These are phyloP conservation scores for Carterocephalus palaemon DNA, from an alignment of 2,888 invertebrate species.

Conservation along the genomic window DNA sequence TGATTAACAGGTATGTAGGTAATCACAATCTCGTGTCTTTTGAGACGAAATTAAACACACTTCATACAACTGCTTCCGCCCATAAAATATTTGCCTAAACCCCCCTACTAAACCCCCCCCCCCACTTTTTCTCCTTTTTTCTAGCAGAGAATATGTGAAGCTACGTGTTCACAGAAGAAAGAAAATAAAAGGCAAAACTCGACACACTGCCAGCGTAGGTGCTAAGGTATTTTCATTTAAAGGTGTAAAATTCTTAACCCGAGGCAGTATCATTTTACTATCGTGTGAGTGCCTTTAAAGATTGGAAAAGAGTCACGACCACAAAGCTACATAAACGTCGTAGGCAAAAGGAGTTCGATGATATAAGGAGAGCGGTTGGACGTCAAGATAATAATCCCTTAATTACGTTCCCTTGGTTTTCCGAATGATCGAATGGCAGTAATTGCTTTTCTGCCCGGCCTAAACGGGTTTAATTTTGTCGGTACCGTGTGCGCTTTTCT, in stretches of 20 bases:
- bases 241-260: background rate
- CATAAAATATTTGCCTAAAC: too few relatives aligned
- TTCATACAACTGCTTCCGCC: too few relatives aligned
- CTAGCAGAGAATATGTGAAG: too few relatives aligned
- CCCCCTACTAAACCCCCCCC: too few relatives aligned
- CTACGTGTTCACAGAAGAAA: too few relatives aligned
- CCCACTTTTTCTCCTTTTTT: too few relatives aligned
- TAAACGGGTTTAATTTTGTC: conserved; percentile 55
- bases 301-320: conserved; percentile 20
- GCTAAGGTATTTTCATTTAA: too few relatives aligned
- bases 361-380: conserved; percentile 51
- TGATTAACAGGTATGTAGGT: too few relatives aligned
- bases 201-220: too few relatives aligned
- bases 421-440: conserved; percentile 64
- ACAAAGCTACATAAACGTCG: conserved; percentile 45
- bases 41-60: too few relatives aligned
- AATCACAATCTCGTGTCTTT: too few relatives aligned
- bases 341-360: conserved; percentile 36
- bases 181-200: too few relatives aligned
- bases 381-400: conserved; percentile 60
- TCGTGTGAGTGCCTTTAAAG: conserved; percentile 4
- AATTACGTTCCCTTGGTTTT: conserved; percentile 61
- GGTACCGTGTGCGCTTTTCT: conserved; percentile 27
- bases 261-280: conserved; percentile 7
- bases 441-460: conserved; percentile 62